Conservation (phyloP, 30 jellyfish, hydroid and myxozoan species). For the Cassiopea xamachana region DNA sequence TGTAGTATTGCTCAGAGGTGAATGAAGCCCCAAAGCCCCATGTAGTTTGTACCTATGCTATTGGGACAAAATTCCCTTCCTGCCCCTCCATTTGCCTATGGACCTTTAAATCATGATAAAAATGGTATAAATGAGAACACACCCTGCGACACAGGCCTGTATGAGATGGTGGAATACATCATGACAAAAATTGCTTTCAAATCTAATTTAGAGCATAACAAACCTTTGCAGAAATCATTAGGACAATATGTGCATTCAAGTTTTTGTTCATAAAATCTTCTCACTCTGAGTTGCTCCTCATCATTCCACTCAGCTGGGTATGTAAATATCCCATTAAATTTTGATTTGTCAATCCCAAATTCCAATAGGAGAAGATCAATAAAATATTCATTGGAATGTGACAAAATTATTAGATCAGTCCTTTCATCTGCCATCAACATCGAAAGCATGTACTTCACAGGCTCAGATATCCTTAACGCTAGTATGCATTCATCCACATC, state of each 20-base stretch:
- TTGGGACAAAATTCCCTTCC: no score
- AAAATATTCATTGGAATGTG: slow-evolving; percentile 73
- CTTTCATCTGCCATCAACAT: neutral
- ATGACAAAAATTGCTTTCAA: no score
- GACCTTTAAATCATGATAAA: no score
- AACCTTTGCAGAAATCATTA: slow-evolving; percentile 73
- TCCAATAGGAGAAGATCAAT: slow-evolving; percentile 44
- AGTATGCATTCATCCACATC: slow-evolving; percentile 36
- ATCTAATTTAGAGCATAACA: neutral
- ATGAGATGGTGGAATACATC: no score
- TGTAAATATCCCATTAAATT: slow-evolving; percentile 21
- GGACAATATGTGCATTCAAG: slow-evolving; percentile 55
- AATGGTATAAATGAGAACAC: no score
- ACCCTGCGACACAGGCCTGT: no score
- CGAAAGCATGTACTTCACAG: slow-evolving; percentile 16
- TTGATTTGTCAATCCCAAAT: slow-evolving; percentile 6
- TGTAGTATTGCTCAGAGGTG: no score
- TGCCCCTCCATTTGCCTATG: no score
- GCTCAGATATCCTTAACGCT: slow-evolving; percentile 15
- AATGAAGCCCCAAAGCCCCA: no score
- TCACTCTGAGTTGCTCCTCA: slow-evolving; percentile 27
- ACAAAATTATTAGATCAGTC: slow-evolving; percentile 41
- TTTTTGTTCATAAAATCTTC: slow-evolving; percentile 29
- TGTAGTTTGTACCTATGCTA: no score
- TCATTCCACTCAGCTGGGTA: slow-evolving; percentile 65